phyloP scores from a whole-genome alignment of 92 coral and sea anemone genomes.

The Zoanthus gigantus region DNA sequence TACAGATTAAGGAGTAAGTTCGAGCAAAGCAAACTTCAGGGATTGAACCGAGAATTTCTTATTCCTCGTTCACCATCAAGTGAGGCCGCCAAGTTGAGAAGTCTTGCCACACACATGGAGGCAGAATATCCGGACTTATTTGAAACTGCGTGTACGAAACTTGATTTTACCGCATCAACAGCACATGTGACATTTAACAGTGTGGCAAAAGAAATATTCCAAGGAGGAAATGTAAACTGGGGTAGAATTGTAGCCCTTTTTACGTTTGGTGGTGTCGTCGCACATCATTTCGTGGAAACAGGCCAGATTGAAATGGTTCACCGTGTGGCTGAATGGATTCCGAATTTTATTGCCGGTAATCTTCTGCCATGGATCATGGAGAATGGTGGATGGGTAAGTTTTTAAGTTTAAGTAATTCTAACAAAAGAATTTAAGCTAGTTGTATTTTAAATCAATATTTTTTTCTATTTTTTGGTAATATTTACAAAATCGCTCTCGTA shows the following conservation, averaged over 20 bases:
- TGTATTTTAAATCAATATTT: slow-evolving; percentile 48
- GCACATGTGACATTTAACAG: slow-evolving; percentile 85
- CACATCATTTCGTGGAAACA: slow-evolving; percentile 95
- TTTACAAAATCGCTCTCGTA: slow-evolving; percentile 43
- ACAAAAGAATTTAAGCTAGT: neutral
- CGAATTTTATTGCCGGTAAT: slow-evolving; percentile 80
- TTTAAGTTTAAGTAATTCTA: neutral
- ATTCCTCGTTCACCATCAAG: slow-evolving; percentile 89
- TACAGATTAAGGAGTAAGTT: slow-evolving; percentile 92
- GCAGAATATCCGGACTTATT: slow-evolving; percentile 97
- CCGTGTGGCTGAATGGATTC: slow-evolving; percentile 85
- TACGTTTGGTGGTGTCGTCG: slow-evolving; percentile 96
- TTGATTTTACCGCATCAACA: slow-evolving; percentile 85
- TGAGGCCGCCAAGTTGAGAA: slow-evolving; percentile 77
- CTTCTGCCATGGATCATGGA: slow-evolving; percentile 90
- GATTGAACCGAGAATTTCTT: slow-evolving; percentile 86
- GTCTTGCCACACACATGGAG: slow-evolving; percentile 94
- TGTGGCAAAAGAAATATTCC: slow-evolving; percentile 95
- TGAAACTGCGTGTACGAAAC: slow-evolving; percentile 91
- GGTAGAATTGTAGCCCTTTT: slow-evolving; percentile 96
- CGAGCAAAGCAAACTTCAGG: slow-evolving; percentile 90
- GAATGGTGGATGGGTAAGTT: slow-evolving; percentile 98
- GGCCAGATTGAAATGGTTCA: slow-evolving; percentile 95
- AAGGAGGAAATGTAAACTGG: slow-evolving; percentile 91
- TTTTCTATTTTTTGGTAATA: slow-evolving; percentile 52